Conservation (phyloP, 1,140 invertebrate genomes). For the Drosophila neocordata region DNA sequence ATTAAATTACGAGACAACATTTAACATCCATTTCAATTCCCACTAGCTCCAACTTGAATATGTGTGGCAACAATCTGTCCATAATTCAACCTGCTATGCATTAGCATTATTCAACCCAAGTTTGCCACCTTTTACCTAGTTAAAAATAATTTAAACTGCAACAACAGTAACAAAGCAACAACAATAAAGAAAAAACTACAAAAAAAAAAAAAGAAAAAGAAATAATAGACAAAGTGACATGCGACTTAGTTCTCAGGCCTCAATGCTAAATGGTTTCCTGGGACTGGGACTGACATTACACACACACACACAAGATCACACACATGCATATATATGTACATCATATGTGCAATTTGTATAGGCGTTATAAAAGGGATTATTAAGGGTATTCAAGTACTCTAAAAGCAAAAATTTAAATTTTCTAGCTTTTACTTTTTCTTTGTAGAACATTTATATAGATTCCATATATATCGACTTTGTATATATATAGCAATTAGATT, state of each 20-base stretch:
- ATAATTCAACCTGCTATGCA: constrained; percentile 60
- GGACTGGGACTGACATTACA: constrained; percentile 20
- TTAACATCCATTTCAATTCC: neutral
- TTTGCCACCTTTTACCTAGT: constrained; percentile 67
- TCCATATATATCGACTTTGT: too few relatives aligned
- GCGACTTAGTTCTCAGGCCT: constrained; percentile 75
- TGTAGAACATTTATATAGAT: too few relatives aligned
- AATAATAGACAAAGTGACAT: constrained; percentile 64
- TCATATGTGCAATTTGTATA: neutral
- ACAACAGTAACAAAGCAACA: constrained; percentile 15
- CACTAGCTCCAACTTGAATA: constrained; percentile 30
- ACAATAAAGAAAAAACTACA: neutral
- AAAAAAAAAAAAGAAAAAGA: neutral
- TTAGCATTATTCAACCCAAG: constrained; percentile 50
- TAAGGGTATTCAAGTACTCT: neutral
- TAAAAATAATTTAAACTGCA: constrained; percentile 53
- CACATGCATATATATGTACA: too few relatives aligned
- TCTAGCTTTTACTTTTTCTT: too few relatives aligned
- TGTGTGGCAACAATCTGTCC: constrained; percentile 74
- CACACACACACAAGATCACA: neutral
- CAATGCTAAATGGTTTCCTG: constrained; percentile 77
- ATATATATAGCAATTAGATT: too few relatives aligned
- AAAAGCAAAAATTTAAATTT: constrained; percentile 5
- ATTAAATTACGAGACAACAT: constrained; percentile 2
- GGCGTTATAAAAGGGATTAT: neutral